phyloP scores from a whole-genome alignment of 2,113 vertebrate genomes.

The Diphyllodes magnificus region DNA sequence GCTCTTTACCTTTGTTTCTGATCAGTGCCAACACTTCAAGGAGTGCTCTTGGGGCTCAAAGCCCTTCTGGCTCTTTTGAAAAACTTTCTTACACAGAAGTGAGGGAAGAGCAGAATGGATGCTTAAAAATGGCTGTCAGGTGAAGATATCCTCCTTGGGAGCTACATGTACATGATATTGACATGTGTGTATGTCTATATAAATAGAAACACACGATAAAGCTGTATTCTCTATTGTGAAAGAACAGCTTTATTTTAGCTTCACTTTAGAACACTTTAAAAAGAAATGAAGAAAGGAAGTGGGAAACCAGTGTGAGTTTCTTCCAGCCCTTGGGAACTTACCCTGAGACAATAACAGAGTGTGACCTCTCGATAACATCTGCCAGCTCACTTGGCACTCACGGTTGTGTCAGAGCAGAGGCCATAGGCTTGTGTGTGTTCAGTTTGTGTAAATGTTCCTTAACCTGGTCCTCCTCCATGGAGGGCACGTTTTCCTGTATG shows the following conservation, averaged over 20 bases:
- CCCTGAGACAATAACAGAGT: not conserved
- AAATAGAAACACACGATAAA: not conserved
- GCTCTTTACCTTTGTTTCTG: not conserved
- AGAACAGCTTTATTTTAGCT: not conserved
- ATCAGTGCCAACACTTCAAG: not conserved
- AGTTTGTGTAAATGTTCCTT: not conserved
- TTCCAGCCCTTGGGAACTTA: not conserved
- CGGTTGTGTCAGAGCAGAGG: fast-evolving
- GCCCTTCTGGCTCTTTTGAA: not conserved
- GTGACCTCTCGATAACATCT: not conserved
- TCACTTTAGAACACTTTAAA: not conserved
- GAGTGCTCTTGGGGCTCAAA: not conserved
- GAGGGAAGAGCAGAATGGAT: not conserved
- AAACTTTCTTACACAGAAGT: not conserved
- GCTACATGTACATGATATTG: not conserved
- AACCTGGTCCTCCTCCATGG: no score
- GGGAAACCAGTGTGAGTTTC: not conserved
- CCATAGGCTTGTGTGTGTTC: not conserved
- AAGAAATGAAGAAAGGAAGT: not conserved
- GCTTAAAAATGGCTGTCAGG: not conserved
- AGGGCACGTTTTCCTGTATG: no score
- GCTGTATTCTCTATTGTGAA: not conserved
- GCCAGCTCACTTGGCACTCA: not conserved
- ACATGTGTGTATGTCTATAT: not conserved
- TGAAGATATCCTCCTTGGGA: not conserved